Conservation (phyloP, 2,797 vertebrate genomes). For the Hippoglossus hippoglossus region DNA sequence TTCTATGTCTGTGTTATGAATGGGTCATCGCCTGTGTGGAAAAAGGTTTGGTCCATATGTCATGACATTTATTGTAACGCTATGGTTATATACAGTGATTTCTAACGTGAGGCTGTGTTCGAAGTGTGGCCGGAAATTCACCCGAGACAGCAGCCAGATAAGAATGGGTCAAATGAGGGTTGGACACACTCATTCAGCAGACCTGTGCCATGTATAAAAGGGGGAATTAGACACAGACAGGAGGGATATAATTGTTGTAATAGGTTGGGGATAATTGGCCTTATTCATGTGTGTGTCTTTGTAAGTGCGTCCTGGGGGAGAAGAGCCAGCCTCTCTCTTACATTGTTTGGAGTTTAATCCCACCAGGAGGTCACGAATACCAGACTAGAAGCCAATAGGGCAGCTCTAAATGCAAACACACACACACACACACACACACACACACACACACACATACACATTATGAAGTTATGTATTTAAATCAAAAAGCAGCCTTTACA, state of each 20-base stretch:
- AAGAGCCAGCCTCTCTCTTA: neutral
- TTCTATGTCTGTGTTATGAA: neutral
- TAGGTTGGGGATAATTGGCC: slow-evolving; percentile 43
- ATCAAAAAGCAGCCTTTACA: neutral
- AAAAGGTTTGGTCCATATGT: neutral
- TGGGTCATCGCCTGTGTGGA: neutral
- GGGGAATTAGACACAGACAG: slow-evolving; percentile 31
- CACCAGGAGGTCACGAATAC: slow-evolving; percentile 36
- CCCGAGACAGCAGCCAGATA: neutral
- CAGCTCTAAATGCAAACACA: neutral
- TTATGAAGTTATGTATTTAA: neutral
- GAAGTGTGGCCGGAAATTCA: too few relatives aligned
- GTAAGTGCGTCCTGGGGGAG: neutral
- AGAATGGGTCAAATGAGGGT: slow-evolving; percentile 11
- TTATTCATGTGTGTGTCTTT: slow-evolving; percentile 24
- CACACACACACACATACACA: too few relatives aligned
- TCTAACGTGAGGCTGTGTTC: too few relatives aligned
- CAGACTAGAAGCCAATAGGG: slow-evolving; percentile 14
- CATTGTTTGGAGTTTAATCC: slow-evolving; percentile 42
- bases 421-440: neutral
- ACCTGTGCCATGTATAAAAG: slow-evolving; percentile 3
- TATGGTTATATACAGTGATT: neutral
- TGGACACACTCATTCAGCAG: slow-evolving; percentile 14
- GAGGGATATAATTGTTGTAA: slow-evolving; percentile 42
- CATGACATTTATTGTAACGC: too few relatives aligned